Evolutionary conservation across 2,888 invertebrate genomes (phyloP), one percentile per base, ranked within the genome.

Genomic region (Leptinotarsa juncta): DNA sequence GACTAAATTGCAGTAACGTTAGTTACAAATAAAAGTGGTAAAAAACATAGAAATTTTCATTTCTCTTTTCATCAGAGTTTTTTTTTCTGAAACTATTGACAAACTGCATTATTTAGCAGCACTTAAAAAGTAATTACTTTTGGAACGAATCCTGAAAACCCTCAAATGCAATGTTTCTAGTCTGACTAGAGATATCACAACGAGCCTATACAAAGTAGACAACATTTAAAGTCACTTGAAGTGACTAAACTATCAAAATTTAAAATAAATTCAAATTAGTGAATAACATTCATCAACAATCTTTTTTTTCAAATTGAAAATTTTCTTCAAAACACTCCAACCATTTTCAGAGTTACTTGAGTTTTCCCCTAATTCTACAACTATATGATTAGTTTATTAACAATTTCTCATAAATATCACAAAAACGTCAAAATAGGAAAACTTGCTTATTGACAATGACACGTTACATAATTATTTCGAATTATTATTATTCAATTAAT

Each of bases 401-500:
- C 80, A 80, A 79, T 79, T 77, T 81, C 79, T 78, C 69, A 57
- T 80, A 82, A 80, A 81, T 82, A 82, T 83, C 81, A 81, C 80
- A 84, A 83, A 82, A 83, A 83, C 77, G 80, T 79, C 80, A 83
- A 82, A 82, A 78, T 78, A 78, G 79, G 78, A 79, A 78, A 79
- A 79, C 77, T 75, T 78, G 77, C 75, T 79, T 78, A 77, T 84
- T 84, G 83, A 84, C 84, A 82, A 83, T 80, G 79, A 81, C 79
- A 82, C 75, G 74, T 75, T 77, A 71, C 67, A 76, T 78, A 74
- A 76, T 74, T 76, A 71, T 73, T 76, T 70, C 73, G 60, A 55
- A 71, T 73, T 76, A 79, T 79, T 79, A 79, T 79, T 77, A 79
- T 78, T 79, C 79, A 79, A 79, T 79, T 79, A 73, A 73, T 73